Evolutionary conservation across 2,888 invertebrate species (phyloP).

Genomic region (Linnaemya tessellans): DNA sequence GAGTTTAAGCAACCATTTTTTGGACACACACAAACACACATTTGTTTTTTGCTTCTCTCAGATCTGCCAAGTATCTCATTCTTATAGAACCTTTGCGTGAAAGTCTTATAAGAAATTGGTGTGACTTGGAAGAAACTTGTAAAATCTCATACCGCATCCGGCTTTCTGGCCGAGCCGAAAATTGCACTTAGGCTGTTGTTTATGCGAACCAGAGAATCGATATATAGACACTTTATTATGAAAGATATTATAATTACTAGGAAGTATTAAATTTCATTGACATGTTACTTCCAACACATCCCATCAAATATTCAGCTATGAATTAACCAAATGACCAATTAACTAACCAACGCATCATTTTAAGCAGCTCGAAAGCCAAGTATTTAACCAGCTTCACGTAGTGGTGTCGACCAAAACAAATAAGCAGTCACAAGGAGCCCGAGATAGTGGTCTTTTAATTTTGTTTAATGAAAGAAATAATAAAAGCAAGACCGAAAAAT

Average conservation of each 20-base stretch:
- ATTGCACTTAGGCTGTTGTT: slow-evolving; percentile 46
- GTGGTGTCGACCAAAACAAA: slow-evolving; percentile 28
- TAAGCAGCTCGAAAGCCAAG: slow-evolving; percentile 10
- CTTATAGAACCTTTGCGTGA: too few species aligned
- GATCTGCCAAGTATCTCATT: too few species aligned
- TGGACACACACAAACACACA: too few species aligned
- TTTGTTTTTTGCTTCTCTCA: too few species aligned
- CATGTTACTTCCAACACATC: not conserved
- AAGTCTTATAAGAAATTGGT: too few species aligned
- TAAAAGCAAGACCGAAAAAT: not conserved
- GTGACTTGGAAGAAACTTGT: too few species aligned
- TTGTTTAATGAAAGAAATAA: slow-evolving; percentile 63
- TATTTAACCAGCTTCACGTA: slow-evolving; percentile 41
- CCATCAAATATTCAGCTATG: slow-evolving; percentile 8
- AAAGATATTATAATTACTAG: not conserved
- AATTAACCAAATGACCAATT: slow-evolving; percentile 37
- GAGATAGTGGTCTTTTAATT: slow-evolving; percentile 19
- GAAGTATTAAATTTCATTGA: not conserved
- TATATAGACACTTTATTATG: not conserved
- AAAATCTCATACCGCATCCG: too few species aligned
- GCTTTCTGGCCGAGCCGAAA: too few species aligned
- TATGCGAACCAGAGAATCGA: too few species aligned
- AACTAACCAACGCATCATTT: slow-evolving; percentile 22
- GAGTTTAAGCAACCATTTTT: too few species aligned
- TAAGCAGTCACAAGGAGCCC: slow-evolving; percentile 20